Conservation (phyloP, 2,888 invertebrate species). For the Uropetala carovei region DNA sequence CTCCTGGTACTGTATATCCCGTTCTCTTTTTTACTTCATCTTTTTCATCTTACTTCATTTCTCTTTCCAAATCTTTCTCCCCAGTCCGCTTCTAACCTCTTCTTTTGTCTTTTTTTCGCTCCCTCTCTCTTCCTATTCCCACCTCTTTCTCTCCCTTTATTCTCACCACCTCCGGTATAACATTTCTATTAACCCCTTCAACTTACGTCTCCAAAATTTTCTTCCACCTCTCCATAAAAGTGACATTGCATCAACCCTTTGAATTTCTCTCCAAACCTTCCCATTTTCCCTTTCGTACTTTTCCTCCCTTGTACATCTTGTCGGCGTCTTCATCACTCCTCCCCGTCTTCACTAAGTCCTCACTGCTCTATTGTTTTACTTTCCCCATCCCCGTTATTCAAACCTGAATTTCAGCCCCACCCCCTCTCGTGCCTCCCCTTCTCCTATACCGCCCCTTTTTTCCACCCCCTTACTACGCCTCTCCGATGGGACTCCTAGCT, state of each 20-base stretch:
- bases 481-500: background rate
- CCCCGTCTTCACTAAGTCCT: constrained; percentile 16
- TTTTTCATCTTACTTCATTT: background rate
- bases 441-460: background rate
- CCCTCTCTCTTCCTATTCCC: background rate
- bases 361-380: constrained; percentile 4
- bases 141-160: background rate
- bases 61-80: background rate
- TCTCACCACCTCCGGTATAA: background rate
- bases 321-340: background rate
- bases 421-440: background rate
- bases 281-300: background rate
- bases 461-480: background rate
- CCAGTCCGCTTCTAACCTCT: background rate
- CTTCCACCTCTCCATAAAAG: background rate
- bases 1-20: background rate
- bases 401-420: constrained; percentile 11
- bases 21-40: background rate
- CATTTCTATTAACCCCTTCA: background rate
- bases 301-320: background rate
- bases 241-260: background rate
- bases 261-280: background rate
- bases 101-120: background rate
- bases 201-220: background rate
- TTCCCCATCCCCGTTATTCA: constrained; percentile 9